Evolutionary conservation across 1,140 invertebrate genomes (phyloP).

Genomic region (Macrostomum lignano): DNA sequence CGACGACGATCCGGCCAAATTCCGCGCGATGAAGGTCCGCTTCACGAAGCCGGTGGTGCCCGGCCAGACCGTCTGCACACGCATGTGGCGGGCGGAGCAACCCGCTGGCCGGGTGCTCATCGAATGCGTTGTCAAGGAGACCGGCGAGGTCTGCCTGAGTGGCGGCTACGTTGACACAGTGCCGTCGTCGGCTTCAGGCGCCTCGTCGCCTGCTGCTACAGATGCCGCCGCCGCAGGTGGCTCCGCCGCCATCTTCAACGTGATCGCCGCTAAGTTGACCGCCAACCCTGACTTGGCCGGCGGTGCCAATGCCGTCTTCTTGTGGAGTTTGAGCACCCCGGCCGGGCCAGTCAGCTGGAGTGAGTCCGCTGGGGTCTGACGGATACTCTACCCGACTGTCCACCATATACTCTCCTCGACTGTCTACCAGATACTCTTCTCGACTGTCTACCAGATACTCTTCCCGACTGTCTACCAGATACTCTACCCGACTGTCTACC

Average conservation of each 20-base stretch:
- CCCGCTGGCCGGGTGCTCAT: neutral
- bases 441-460: too few species aligned
- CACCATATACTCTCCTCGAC: too few species aligned
- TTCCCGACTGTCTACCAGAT: too few species aligned
- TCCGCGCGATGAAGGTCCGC: conserved; percentile 60
- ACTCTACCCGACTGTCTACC: too few species aligned
- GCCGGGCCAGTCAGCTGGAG: too few species aligned
- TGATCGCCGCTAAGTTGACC: conserved; percentile 35
- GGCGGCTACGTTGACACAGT: conserved; percentile 63
- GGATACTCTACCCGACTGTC: too few species aligned
- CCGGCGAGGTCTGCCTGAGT: conserved; percentile 39
- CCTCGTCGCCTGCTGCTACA: conserved; percentile 34
- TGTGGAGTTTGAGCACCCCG: too few species aligned
- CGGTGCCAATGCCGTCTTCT: conserved; percentile 38
- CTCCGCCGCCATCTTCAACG: conserved; percentile 50
- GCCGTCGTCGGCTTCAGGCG: too few species aligned
- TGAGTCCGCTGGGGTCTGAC: too few species aligned
- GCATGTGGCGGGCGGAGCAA: conserved; percentile 55
- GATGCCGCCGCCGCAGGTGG: conserved; percentile 57
- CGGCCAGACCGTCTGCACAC: conserved; percentile 59
- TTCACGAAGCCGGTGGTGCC: conserved; percentile 70
- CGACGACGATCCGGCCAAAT: too few species aligned
- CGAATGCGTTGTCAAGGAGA: conserved; percentile 38
- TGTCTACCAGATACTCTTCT: too few species aligned
- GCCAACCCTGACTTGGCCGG: conserved; percentile 40